These are phyloP conservation scores for Apolygus lucorum DNA, from an alignment of 1,140 invertebrate genomes.

Conservation along the genomic window DNA sequence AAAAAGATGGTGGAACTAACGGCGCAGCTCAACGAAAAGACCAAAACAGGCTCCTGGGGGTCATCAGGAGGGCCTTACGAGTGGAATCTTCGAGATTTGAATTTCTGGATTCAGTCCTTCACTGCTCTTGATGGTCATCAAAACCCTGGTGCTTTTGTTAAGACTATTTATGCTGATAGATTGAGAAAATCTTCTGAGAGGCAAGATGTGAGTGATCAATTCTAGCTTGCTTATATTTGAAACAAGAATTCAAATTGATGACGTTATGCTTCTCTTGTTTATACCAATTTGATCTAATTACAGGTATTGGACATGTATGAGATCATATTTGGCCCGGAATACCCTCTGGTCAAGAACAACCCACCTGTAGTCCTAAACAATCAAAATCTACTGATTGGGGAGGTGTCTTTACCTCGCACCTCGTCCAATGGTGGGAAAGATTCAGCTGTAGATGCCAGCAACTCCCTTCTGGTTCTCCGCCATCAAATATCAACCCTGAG, in stretches of 20 bases:
- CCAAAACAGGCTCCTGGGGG: conserved; percentile 54
- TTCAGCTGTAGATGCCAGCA: conserved; percentile 38
- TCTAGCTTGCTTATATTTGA: too few species aligned
- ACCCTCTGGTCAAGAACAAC: conserved; percentile 41
- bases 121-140: conserved; percentile 32
- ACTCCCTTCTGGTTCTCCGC: conserved; percentile 53
- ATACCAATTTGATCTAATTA: too few species aligned
- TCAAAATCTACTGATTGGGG: conserved; percentile 48
- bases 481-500: conserved; percentile 57
- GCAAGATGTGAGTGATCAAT: conserved; percentile 45
- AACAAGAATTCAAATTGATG: too few species aligned
- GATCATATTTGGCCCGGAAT: conserved; percentile 47
- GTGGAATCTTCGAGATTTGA: conserved; percentile 91
- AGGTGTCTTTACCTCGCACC: conserved; percentile 38
- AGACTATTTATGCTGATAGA: conserved; percentile 70
- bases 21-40: conserved; percentile 34
- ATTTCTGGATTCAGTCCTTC: conserved; percentile 75
- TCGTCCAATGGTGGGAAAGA: background rate
- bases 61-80: conserved; percentile 90
- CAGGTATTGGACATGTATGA: conserved; percentile 52
- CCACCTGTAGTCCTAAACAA: conserved; percentile 46
- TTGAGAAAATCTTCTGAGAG: conserved; percentile 69
- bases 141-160: conserved; percentile 56
- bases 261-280: too few species aligned
- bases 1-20: conserved; percentile 75